Evolutionary conservation across 2,888 invertebrate species (phyloP).

Genomic region (Phlogophora meticulosa): DNA sequence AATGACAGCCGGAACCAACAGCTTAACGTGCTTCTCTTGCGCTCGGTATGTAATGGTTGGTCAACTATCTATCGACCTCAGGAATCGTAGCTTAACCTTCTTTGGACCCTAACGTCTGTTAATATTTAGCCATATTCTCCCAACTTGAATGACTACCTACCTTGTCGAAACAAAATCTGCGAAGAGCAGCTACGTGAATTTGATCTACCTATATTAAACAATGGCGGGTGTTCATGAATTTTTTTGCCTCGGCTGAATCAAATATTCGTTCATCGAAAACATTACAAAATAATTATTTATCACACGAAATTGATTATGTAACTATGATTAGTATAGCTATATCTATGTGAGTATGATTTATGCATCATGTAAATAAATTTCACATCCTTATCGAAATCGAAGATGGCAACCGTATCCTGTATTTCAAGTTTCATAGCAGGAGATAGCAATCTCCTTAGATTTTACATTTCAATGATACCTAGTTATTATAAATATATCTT

Average conservation of each 20-base stretch:
- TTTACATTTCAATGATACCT: slow-evolving; percentile 50
- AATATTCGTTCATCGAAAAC: neutral
- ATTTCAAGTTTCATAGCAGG: slow-evolving; percentile 36
- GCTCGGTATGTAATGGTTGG: no score
- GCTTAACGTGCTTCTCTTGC: no score
- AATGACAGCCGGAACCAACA: no score
- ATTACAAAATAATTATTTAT: neutral
- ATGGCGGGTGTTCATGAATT: neutral
- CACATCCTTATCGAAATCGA: slow-evolving; percentile 48
- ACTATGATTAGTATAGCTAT: slow-evolving; percentile 3
- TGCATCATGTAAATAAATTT: slow-evolving; percentile 51
- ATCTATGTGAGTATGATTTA: slow-evolving; percentile 34
- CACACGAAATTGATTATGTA: neutral
- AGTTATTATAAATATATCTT: slow-evolving; percentile 35
- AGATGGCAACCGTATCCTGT: slow-evolving; percentile 52
- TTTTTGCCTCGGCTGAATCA: neutral
- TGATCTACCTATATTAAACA: neutral
- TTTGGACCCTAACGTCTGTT: no score
- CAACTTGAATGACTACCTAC: neutral
- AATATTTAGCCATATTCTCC: no score
- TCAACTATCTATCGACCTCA: no score
- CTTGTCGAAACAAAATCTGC: neutral
- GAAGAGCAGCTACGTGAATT: neutral
- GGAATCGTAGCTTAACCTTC: no score
- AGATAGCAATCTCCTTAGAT: slow-evolving; percentile 45